Percentiles rank a stretch among this genome's conserved stretches.
Conservation (phyloP, 2,888 invertebrate genomes). For the Napeogenes sylphis region DNA sequence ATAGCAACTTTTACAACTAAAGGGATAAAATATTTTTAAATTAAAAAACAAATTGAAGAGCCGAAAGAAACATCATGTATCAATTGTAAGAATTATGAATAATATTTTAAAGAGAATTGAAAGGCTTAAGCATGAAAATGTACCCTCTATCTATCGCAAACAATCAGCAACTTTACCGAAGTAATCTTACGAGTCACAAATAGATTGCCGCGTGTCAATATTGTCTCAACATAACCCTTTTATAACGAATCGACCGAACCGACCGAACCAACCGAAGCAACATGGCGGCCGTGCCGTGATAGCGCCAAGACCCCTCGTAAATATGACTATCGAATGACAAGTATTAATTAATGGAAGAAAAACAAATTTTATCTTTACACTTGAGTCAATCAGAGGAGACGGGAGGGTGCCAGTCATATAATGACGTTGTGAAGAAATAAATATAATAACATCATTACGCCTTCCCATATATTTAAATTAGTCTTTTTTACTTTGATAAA, state of each 20-base stretch:
- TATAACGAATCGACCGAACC: constrained; percentile 24
- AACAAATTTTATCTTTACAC: constrained; percentile 23
- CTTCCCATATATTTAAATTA: no score
- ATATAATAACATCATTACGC: no score
- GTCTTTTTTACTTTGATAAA: no score
- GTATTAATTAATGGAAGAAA: constrained; percentile 55
- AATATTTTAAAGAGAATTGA: no score
- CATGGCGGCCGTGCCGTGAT: constrained; percentile 37
- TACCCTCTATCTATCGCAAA: constrained; percentile 16
- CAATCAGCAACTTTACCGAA: constrained; percentile 26
- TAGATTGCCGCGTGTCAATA: constrained; percentile 38
- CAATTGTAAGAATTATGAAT: no score
- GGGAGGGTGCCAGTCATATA: not conserved
- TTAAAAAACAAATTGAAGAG: not conserved
- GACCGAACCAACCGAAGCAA: constrained; percentile 21
- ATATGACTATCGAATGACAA: constrained; percentile 55
- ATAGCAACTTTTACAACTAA: constrained; percentile 42
- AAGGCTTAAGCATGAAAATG: constrained; percentile 3
- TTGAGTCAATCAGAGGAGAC: constrained; percentile 7
- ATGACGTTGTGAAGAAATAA: not conserved
- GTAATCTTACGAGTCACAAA: constrained; percentile 34
- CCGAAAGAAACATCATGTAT: not conserved
- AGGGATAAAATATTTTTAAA: constrained; percentile 34
- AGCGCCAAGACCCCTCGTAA: constrained; percentile 47
- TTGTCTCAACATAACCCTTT: constrained; percentile 36